Conservation (phyloP, 2,888 invertebrate species). For the Stegana nigrithorax region DNA sequence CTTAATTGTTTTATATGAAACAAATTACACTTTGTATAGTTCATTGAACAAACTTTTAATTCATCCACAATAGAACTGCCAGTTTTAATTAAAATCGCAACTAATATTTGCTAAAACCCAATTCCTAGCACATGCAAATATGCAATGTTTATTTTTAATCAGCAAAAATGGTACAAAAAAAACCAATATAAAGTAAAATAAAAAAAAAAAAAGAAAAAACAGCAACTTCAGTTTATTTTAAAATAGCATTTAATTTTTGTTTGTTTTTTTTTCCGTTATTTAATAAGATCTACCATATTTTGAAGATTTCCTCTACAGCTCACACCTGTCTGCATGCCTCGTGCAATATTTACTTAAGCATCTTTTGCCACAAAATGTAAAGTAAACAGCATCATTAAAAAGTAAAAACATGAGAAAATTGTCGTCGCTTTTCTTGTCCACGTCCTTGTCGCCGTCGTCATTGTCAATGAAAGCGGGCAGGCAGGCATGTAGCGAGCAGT, state of each 20-base stretch:
- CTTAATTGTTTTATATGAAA: too few relatives aligned
- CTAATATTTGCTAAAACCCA: too few relatives aligned
- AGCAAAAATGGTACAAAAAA: background rate
- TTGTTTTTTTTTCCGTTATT: slow-evolving; percentile 21
- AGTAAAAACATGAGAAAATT: slow-evolving; percentile 14
- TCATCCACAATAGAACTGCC: too few relatives aligned
- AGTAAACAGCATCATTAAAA: slow-evolving; percentile 50
- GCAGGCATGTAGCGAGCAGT: too few relatives aligned
- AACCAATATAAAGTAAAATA: background rate
- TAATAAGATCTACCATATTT: background rate
- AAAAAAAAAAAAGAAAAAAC: background rate
- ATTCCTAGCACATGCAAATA: too few relatives aligned
- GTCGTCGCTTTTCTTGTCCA: slow-evolving; percentile 1
- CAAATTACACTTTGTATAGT: too few relatives aligned
- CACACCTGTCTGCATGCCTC: background rate
- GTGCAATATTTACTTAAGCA: background rate
- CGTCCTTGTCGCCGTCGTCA: too few relatives aligned
- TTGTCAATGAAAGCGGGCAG: background rate
- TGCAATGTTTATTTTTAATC: slow-evolving; percentile 14
- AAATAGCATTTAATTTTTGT: slow-evolving; percentile 36
- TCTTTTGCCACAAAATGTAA: slow-evolving; percentile 42
- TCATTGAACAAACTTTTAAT: too few relatives aligned
- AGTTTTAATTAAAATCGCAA: too few relatives aligned
- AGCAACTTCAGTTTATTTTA: slow-evolving; percentile 17
- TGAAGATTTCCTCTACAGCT: background rate